Evolutionary conservation across 2,888 invertebrate species (phyloP), one percentile per base, ranked within the genome.

Genomic region (Cheilosia soror): DNA sequence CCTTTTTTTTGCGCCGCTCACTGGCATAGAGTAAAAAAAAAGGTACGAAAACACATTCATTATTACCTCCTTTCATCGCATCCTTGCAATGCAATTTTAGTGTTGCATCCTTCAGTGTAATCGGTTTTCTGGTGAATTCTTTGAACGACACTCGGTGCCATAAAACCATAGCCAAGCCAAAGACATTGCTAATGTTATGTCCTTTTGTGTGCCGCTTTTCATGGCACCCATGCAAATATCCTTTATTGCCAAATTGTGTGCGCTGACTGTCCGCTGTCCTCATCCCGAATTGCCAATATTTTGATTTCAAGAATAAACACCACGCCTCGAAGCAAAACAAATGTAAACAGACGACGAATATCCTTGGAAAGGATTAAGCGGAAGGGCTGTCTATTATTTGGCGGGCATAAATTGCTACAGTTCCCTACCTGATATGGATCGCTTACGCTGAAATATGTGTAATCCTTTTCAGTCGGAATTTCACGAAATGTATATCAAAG

Each of bases 281-380:
- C 57, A 53, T 33, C 51, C 11, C 49, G 83, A 88, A 89, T 90
- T 90, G 90, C 89, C 87, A 90, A 90, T 90, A 89, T 90, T 90
- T 90, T 90, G 90, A 90, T 90, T 90, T 90, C 89, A 87, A 89
- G 88, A 88, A 84, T 88, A 90, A 90, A 90, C 90, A 90, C 88
- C 83, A 90, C 90, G 90, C 90, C 90, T 87, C 72, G 63, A 83
- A 88, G 72, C 71, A 44, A 82, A 86, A 85, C 82, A 85, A 86
- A 76, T 66, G 84, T 69, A 73, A 76, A 80, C 76, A 80, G 29
- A 71, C 9, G 3, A 11, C 42, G 49, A 33, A 25, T 68, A 85
- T 85, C 85, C 85, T 85, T 85, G 81, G 76, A 81, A 85, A 85
- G 85, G 81, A 84, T 84, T 84, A 84, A 75, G 55, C 60, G 60